Conservation (phyloP, 2,113 vertebrate species). For the Marmota flaviventris region DNA sequence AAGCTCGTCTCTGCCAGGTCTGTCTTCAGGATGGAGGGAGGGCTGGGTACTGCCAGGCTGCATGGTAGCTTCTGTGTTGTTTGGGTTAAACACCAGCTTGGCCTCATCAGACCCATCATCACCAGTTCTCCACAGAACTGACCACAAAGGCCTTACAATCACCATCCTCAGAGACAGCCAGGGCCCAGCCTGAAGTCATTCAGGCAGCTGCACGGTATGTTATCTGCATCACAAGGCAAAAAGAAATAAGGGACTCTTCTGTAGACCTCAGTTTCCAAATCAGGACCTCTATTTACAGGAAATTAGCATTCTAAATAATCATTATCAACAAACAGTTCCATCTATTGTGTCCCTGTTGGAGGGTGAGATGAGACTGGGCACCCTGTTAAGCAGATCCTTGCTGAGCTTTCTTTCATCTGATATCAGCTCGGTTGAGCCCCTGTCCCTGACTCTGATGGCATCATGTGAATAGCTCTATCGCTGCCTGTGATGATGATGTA, state of each 20-base stretch:
- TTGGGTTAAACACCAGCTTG: not conserved
- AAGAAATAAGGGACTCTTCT: not conserved
- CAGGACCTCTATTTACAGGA: slow-evolving; percentile 26
- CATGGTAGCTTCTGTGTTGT: not conserved
- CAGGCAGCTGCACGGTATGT: not conserved
- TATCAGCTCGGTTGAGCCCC: not conserved
- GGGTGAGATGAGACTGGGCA: not conserved
- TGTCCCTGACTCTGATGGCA: accelerated
- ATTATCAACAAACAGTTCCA: not conserved
- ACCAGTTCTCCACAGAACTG: not conserved
- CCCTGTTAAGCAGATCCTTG: not conserved
- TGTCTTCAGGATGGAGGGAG: not conserved
- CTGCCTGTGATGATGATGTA: not conserved
- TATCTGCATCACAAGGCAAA: not conserved
- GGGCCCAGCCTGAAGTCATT: not conserved
- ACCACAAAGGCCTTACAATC: not conserved
- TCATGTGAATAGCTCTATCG: not conserved
- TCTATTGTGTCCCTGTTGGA: not conserved
- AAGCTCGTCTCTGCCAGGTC: not conserved
- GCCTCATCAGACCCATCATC: not conserved
- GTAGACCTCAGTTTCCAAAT: not conserved
- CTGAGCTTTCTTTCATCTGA: not conserved
- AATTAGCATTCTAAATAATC: slow-evolving; percentile 36
- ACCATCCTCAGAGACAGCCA: not conserved
- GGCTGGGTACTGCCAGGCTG: no score